A percentile compares a stretch with the other conserved stretches of the same genome.
These are phyloP conservation scores for Arvicanthis niloticus DNA, from an alignment of 2,113 vertebrate species.

Conservation along the genomic window DNA sequence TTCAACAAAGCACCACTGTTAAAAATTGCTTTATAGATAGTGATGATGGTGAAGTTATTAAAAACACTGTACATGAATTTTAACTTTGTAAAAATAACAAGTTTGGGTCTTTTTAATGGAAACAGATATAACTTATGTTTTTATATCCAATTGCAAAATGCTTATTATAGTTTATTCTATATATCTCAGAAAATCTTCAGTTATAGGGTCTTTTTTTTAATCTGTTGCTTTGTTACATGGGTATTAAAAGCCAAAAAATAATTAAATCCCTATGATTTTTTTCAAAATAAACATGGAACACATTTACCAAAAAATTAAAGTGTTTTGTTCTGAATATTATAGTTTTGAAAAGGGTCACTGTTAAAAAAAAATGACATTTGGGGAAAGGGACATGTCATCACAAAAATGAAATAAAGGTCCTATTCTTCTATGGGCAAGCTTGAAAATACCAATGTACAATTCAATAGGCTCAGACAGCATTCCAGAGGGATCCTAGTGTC, in stretches of 20 bases:
- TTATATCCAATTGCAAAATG: conserved; percentile 36
- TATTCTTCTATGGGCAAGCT: conserved; percentile 81
- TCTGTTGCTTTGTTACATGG: conserved; percentile 41
- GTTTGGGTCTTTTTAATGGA: conserved; percentile 50
- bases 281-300: conserved; percentile 47
- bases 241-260: conserved; percentile 55
- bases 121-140: conserved; percentile 1
- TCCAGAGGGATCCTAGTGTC: conserved; percentile 86
- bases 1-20: background rate
- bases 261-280: conserved; percentile 6
- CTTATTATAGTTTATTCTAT: conserved; percentile 15
- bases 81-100: conserved; percentile 43
- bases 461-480: conserved; percentile 89
- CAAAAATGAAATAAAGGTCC: conserved; percentile 84
- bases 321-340: conserved; percentile 37
- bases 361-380: conserved; percentile 56
- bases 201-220: conserved; percentile 17
- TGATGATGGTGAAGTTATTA: background rate
- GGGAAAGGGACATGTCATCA: conserved; percentile 73
- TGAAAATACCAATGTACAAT: conserved; percentile 82
- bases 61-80: conserved; percentile 22
- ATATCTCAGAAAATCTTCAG: conserved; percentile 36
- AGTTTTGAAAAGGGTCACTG: conserved; percentile 45
- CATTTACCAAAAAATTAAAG: conserved; percentile 64
- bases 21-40: background rate